Conservation (phyloP, 2,113 vertebrate species). For the Marcusenius ussheri region DNA sequence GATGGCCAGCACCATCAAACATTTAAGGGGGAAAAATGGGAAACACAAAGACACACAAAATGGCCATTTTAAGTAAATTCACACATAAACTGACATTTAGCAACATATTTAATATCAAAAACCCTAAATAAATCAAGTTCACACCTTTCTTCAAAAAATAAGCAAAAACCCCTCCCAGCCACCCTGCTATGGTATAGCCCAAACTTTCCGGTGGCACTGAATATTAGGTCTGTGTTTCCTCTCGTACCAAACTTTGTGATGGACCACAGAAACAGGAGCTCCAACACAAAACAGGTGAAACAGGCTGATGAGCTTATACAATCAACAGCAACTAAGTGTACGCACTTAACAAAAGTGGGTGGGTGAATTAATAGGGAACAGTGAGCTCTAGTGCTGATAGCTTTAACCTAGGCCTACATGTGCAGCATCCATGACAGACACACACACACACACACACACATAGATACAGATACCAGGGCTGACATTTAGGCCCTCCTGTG, state of each 20-base stretch:
- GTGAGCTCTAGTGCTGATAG: background rate
- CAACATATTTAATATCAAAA: background rate
- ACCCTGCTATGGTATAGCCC: background rate
- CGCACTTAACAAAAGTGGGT: background rate
- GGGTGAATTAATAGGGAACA: background rate
- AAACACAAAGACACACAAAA: background rate
- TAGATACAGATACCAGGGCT: too few species aligned
- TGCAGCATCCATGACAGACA: background rate
- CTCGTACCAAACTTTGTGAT: background rate
- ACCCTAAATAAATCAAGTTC: background rate
- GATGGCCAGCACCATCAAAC: background rate
- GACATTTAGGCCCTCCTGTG: background rate
- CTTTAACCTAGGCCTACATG: background rate
- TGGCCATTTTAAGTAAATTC: background rate
- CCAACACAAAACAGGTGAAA: background rate
- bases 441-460: slow-evolving; percentile 16
- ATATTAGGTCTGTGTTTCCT: background rate
- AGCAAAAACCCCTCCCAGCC: too few species aligned
- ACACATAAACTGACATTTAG: background rate
- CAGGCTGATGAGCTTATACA: background rate
- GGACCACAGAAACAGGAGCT: background rate
- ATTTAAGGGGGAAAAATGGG: background rate
- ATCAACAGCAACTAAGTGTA: background rate
- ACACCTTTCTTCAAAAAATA: too few species aligned
- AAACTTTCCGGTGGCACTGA: background rate